These are phyloP conservation scores for Rhopilema esculentum DNA, from an alignment of 30 jellyfish, hydroid and myxozoan species.

Conservation along the genomic window DNA sequence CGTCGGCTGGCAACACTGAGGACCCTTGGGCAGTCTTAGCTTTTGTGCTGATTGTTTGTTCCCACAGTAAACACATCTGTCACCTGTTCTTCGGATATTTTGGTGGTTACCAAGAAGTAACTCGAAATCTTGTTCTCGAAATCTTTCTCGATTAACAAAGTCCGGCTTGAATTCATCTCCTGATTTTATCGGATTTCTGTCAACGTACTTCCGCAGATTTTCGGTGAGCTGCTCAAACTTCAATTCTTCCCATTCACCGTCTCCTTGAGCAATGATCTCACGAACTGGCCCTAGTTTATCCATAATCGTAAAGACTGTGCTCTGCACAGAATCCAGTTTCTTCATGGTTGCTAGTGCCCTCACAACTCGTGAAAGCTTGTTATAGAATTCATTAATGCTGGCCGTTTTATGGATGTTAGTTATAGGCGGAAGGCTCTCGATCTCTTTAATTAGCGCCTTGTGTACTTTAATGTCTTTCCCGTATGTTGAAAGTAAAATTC, in stretches of 20 bases:
- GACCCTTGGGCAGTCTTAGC: conserved; percentile 61
- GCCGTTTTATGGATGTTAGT: conserved; percentile 28
- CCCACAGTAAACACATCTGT: conserved; percentile 68
- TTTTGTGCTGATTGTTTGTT: conserved; percentile 32
- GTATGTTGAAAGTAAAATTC: conserved; percentile 43
- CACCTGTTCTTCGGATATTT: conserved; percentile 1
- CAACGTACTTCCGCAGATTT: conserved; percentile 58
- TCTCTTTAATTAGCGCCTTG: conserved; percentile 54
- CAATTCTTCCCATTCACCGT: conserved; percentile 66
- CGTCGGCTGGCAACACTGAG: conserved; percentile 26
- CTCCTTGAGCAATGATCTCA: conserved; percentile 38
- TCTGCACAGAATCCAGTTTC: conserved; percentile 66
- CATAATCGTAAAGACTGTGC: conserved; percentile 35
- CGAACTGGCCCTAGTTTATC: conserved; percentile 63
- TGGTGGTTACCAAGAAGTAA: conserved; percentile 11
- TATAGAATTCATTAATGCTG: conserved; percentile 51
- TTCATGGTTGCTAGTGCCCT: conserved; percentile 56
- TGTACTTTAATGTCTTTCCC: conserved; percentile 57
- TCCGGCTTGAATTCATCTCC: conserved; percentile 1
- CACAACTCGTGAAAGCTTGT: conserved; percentile 53
- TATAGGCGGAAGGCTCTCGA: conserved; percentile 23
- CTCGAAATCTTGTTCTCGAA: conserved; percentile 45
- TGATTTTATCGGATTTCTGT: conserved; percentile 61
- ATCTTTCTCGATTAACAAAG: conserved; percentile 1
- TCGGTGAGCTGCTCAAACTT: conserved; percentile 58